phyloP scores from a whole-genome alignment of 2,113 vertebrate genomes.

The Cyanoliseus patagonus region DNA sequence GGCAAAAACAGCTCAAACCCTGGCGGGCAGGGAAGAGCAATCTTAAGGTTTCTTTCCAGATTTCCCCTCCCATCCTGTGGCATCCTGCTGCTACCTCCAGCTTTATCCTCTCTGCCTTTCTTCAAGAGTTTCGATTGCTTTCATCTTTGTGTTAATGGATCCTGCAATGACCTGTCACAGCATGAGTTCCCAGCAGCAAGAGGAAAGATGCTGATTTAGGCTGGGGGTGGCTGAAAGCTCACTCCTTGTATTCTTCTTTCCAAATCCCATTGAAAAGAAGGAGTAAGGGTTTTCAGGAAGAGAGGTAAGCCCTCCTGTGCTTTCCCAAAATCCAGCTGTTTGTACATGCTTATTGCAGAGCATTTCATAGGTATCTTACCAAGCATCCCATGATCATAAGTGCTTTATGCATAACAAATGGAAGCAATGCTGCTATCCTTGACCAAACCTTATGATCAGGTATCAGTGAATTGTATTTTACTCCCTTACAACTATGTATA shows the following conservation, averaged over 20 bases:
- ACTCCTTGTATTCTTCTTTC: slow-evolving; percentile 25
- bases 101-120: slow-evolving; percentile 24
- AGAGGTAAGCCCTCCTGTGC: not conserved
- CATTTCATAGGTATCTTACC: not conserved
- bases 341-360: not conserved
- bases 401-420: not conserved
- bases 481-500: not conserved
- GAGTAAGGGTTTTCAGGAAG: not conserved
- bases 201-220: slow-evolving; percentile 18
- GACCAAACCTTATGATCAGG: not conserved
- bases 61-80: not conserved
- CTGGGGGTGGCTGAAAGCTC: not conserved
- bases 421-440: not conserved
- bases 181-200: slow-evolving; percentile 12
- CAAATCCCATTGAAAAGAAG: not conserved
- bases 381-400: not conserved
- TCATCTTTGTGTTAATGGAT: not conserved
- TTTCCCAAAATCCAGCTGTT: not conserved
- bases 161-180: slow-evolving; percentile 2
- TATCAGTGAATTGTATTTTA: not conserved
- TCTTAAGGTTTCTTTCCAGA: not conserved
- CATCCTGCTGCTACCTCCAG: slow-evolving; percentile 23
- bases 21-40: not conserved
- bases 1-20: not conserved
- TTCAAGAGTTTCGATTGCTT: not conserved